These are phyloP conservation scores for Catocala nupta DNA, from an alignment of 2,888 invertebrate species.

Conservation along the genomic window DNA sequence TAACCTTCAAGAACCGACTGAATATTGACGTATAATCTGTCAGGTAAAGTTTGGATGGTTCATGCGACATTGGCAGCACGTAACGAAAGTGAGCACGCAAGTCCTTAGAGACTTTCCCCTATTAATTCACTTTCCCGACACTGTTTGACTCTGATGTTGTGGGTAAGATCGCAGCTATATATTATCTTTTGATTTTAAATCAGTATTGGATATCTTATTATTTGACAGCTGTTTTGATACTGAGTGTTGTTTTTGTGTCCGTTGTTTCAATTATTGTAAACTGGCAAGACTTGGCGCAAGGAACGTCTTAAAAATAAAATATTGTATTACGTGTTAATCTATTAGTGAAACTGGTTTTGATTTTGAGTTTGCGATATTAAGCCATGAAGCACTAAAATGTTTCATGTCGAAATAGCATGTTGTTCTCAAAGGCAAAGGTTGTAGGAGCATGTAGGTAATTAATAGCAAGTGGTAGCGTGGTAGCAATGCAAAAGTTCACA, in stretches of 20 bases:
- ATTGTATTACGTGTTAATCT: too few species aligned
- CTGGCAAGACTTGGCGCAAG: too few species aligned
- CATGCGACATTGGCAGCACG: slow-evolving; percentile 62
- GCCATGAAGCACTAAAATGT: neutral
- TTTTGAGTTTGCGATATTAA: too few species aligned
- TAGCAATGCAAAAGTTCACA: slow-evolving; percentile 53
- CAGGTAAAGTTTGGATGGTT: slow-evolving; percentile 42
- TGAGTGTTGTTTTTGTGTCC: too few species aligned
- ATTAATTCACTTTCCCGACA: slow-evolving; percentile 82
- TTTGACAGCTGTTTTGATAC: too few species aligned
- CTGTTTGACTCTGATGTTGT: slow-evolving; percentile 54
- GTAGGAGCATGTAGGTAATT: slow-evolving; percentile 19
- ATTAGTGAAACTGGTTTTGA: too few species aligned
- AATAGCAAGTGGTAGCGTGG: slow-evolving; percentile 24
- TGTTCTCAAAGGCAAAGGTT: slow-evolving; percentile 28
- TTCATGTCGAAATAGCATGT: slow-evolving; percentile 21
- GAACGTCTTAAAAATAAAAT: too few species aligned
- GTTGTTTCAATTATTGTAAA: too few species aligned
- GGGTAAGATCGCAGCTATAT: slow-evolving; percentile 35
- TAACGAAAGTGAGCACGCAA: slow-evolving; percentile 72
- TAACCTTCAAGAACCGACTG: slow-evolving; percentile 5
- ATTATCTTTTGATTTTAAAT: slow-evolving; percentile 30
- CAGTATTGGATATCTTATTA: too few species aligned
- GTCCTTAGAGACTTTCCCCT: slow-evolving; percentile 83
- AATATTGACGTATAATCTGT: slow-evolving; percentile 20